phyloP scores from a whole-genome alignment of 2,888 invertebrate genomes.

The Stenoptilia bipunctidactyla region DNA sequence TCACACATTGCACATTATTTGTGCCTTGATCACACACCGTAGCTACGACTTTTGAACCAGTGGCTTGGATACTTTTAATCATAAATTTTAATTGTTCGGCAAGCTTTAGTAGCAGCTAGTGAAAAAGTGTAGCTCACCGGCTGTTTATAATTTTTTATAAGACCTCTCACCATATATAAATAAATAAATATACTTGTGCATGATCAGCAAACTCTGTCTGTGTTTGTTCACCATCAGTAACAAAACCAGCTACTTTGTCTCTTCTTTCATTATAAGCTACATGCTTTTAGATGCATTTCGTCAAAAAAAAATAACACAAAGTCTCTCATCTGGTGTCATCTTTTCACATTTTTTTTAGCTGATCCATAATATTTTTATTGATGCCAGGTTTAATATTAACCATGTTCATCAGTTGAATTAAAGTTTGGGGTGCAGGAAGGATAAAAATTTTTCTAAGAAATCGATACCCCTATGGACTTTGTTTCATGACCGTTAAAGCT shows the following conservation, averaged over 20 bases:
- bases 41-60: conserved; percentile 18
- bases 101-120: conserved; percentile 4
- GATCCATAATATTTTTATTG: conserved; percentile 4
- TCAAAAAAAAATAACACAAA: conserved; percentile 12
- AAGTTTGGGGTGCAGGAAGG: conserved; percentile 4
- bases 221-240: conserved; percentile 6
- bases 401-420: not conserved
- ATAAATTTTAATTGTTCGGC: conserved; percentile 12
- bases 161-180: conserved; percentile 14
- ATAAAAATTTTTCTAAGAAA: conserved; percentile 8
- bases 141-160: conserved; percentile 21
- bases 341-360: conserved; percentile 3
- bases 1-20: conserved; percentile 11
- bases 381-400: conserved; percentile 5
- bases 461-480: conserved; percentile 7
- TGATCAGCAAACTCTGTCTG: conserved; percentile 8
- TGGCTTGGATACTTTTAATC: conserved; percentile 3
- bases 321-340: conserved; percentile 8
- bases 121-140: conserved; percentile 13
- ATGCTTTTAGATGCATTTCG: conserved; percentile 10
- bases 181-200: conserved; percentile 9
- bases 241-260: conserved; percentile 5
- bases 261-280: conserved; percentile 6
- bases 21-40: conserved; percentile 24
- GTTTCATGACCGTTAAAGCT: conserved; percentile 3